These are phyloP conservation scores for Hirundo rustica DNA, from an alignment of 2,797 vertebrate genomes.

Conservation along the genomic window DNA sequence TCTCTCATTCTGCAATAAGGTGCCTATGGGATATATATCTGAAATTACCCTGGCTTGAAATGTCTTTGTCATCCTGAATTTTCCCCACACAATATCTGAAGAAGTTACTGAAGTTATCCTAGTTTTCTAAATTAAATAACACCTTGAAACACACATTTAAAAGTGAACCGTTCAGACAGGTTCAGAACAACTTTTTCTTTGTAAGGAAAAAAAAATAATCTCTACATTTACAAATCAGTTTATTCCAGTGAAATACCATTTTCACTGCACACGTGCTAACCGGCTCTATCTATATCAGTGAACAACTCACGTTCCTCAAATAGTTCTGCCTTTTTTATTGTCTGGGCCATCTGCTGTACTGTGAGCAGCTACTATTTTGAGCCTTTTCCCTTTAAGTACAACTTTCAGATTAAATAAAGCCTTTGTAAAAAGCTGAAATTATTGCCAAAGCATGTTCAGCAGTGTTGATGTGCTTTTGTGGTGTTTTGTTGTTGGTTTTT, in stretches of 20 bases:
- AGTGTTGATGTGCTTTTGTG: conserved; percentile 34
- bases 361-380: conserved; percentile 52
- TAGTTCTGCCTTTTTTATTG: conserved; percentile 53
- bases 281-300: neutral
- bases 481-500: neutral
- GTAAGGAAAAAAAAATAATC: neutral
- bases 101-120: neutral
- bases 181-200: neutral
- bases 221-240: neutral
- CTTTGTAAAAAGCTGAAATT: conserved; percentile 58
- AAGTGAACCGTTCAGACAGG: neutral
- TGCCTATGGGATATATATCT: neutral
- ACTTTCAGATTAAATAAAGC: conserved; percentile 55
- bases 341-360: conserved; percentile 59
- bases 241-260: neutral
- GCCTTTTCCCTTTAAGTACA: conserved; percentile 37
- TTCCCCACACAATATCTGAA: neutral
- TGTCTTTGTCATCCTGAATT: neutral
- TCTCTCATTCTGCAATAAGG: neutral
- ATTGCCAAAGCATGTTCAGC: conserved; percentile 43
- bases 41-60: neutral
- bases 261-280: neutral
- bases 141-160: neutral
- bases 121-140: neutral
- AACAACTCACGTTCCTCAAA: conserved; percentile 43